A percentile compares a stretch with the other conserved stretches of the same genome.
Conservation (phyloP, 2,797 vertebrate genomes). For the Eulemur albifrons region DNA sequence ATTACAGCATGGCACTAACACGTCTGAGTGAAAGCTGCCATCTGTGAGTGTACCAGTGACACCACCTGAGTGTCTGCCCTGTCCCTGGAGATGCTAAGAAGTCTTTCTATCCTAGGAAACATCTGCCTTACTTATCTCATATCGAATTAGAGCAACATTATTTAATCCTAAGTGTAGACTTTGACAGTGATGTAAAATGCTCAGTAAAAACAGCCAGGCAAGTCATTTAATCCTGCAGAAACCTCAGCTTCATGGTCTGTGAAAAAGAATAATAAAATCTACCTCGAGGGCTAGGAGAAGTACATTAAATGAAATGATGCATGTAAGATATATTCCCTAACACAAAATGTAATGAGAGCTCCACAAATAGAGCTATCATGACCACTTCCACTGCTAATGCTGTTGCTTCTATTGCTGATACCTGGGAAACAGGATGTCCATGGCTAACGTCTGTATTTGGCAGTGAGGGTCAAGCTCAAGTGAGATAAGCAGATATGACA, state of each 20-base stretch:
- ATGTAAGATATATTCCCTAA: background rate
- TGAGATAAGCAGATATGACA: background rate
- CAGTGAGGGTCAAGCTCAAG: background rate
- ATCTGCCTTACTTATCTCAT: background rate
- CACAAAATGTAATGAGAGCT: background rate
- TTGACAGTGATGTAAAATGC: background rate
- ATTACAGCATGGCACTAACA: background rate
- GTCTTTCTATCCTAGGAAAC: background rate
- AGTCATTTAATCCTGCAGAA: conserved; percentile 22
- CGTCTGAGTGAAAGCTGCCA: background rate
- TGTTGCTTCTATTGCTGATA: background rate
- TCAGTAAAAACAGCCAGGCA: background rate
- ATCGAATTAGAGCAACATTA: background rate
- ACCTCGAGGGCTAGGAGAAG: background rate
- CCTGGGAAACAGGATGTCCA: background rate
- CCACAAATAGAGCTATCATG: background rate
- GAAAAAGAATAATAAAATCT: background rate
- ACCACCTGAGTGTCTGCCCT: background rate
- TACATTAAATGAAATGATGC: background rate
- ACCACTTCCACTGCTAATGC: too few relatives aligned
- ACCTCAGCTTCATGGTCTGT: background rate
- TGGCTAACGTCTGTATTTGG: background rate
- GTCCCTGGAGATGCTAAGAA: background rate
- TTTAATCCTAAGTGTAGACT: background rate
- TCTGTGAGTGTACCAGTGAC: background rate